Conservation (phyloP, 2,888 invertebrate species). For the Nomada ferruginata region DNA sequence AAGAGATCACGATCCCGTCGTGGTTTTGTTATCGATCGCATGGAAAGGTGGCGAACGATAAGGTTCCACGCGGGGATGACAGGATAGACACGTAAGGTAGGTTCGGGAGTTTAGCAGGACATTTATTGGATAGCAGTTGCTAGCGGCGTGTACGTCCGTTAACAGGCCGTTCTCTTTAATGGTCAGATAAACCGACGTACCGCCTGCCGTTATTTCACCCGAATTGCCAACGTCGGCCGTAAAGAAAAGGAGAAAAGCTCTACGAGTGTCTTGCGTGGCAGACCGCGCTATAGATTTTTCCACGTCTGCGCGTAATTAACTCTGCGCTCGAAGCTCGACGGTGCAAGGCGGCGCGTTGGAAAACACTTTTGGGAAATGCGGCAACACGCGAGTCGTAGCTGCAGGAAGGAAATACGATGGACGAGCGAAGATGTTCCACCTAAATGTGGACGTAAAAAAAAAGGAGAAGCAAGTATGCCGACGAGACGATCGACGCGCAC, state of each 20-base stretch:
- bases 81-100: conserved; percentile 53
- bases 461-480: too few relatives aligned
- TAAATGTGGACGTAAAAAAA: too few relatives aligned
- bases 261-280: neutral
- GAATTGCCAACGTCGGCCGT: conserved; percentile 43
- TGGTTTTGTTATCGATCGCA: conserved; percentile 46
- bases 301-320: conserved; percentile 47
- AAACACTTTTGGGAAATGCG: conserved; percentile 43
- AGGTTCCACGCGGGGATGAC: conserved; percentile 53
- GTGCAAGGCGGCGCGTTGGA: conserved; percentile 1
- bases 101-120: conserved; percentile 61
- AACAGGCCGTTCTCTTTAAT: conserved; percentile 78
- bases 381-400: conserved; percentile 1
- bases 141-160: conserved; percentile 64
- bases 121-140: conserved; percentile 66
- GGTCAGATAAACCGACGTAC: conserved; percentile 72
- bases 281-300: conserved; percentile 20
- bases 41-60: conserved; percentile 49
- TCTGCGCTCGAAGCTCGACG: conserved; percentile 22
- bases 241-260: conserved; percentile 39
- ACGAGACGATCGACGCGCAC: too few relatives aligned
- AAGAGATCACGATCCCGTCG: conserved; percentile 42
- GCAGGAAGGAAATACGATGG: conserved; percentile 12
- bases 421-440: neutral
- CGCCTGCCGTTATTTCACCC: conserved; percentile 47